phyloP scores from a whole-genome alignment of 1,140 invertebrate genomes.

The Lucilia cuprina region DNA sequence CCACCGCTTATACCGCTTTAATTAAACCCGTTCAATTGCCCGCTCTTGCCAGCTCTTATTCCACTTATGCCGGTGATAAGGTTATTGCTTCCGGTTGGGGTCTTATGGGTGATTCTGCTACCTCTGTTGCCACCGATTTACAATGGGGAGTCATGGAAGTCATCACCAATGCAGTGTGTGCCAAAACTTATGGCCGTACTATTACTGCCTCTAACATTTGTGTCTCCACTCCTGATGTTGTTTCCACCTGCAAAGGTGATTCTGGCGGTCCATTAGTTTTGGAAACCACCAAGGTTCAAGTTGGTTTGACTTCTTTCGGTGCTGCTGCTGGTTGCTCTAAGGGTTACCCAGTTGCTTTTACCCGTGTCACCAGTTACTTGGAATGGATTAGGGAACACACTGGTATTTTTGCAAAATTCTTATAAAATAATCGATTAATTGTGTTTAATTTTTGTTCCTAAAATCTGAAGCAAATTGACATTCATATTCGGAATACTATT shows the following conservation, averaged over 20 bases:
- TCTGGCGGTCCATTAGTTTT: conserved; percentile 65
- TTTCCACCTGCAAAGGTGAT: conserved; percentile 62
- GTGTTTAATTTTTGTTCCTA: too few species aligned
- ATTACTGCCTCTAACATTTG: conserved; percentile 49
- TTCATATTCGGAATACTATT: too few species aligned
- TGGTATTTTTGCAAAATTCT: conserved; percentile 49
- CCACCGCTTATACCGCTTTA: conserved; percentile 14
- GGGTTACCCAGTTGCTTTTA: conserved; percentile 66
- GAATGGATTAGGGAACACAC: conserved; percentile 64
- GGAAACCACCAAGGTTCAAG: conserved; percentile 41
- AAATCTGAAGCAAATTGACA: too few species aligned
- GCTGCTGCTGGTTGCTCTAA: conserved; percentile 64
- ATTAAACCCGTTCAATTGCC: conserved; percentile 44
- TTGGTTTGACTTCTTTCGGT: conserved; percentile 68
- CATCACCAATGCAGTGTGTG: conserved; percentile 40
- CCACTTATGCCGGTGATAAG: conserved; percentile 43
- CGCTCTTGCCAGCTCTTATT: conserved; percentile 44
- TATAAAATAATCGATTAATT: too few species aligned
- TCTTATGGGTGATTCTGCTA: conserved; percentile 41
- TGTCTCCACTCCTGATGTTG: conserved; percentile 44
- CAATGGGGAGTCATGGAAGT: conserved; percentile 37
- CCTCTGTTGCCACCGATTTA: conserved; percentile 31
- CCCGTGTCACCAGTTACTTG: conserved; percentile 65
- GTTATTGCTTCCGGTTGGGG: conserved; percentile 54
- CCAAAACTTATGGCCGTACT: conserved; percentile 37